Conservation (phyloP, 1,140 invertebrate genomes). For the Ips typographus region DNA sequence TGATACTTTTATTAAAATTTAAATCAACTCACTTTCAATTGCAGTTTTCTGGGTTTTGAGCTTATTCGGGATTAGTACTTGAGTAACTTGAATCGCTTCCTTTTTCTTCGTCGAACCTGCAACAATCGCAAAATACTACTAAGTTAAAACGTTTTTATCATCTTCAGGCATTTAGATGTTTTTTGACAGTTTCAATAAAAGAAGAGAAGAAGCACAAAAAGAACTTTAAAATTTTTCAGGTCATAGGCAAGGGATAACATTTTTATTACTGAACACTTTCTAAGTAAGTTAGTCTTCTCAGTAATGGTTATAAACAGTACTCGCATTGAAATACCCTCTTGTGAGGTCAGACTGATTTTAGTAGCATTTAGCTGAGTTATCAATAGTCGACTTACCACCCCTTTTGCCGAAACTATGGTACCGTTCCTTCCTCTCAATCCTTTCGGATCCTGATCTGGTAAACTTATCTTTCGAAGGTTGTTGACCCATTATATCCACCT, state of each 20-base stretch:
- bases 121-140: conserved; percentile 35
- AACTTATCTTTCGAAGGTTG: conserved; percentile 70
- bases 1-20: no score
- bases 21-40: conserved; percentile 37
- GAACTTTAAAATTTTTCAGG: no score
- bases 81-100: conserved; percentile 47
- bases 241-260: no score
- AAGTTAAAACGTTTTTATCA: no score
- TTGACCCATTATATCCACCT: conserved; percentile 61
- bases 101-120: conserved; percentile 48
- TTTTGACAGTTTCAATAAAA: no score
- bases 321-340: background rate
- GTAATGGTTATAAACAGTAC: no score
- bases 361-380: background rate
- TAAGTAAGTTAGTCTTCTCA: no score
- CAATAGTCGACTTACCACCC: conserved; percentile 36
- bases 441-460: conserved; percentile 42
- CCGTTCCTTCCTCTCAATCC: conserved; percentile 44
- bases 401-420: conserved; percentile 47
- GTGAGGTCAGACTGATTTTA: background rate
- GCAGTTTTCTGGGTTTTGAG: conserved; percentile 38
- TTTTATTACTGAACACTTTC: no score
- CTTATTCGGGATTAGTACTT: conserved; percentile 47
- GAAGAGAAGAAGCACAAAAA: no score
- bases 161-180: no score